Evolutionary conservation across 2,888 invertebrate species (phyloP).

Genomic region (Euphydryas editha): DNA sequence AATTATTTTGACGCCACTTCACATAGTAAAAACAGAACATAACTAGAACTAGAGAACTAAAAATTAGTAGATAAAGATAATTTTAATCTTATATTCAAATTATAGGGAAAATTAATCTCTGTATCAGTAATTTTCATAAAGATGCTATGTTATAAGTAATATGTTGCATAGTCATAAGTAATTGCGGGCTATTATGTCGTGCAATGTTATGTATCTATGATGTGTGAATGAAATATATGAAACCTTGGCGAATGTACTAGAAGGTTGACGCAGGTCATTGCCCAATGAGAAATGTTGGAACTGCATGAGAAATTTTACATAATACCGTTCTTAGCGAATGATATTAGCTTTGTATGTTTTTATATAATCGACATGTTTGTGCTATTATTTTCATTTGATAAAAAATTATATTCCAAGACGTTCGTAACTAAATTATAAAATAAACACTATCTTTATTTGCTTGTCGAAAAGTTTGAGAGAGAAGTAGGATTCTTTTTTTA

Average conservation of each 20-base stretch:
- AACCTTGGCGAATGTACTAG: slow-evolving; percentile 21
- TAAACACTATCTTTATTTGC: no score
- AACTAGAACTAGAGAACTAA: no score
- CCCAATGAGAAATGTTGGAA: slow-evolving; percentile 8
- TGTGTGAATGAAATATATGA: neutral
- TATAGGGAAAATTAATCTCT: neutral
- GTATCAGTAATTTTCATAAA: neutral
- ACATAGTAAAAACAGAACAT: no score
- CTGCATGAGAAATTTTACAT: slow-evolving; percentile 1
- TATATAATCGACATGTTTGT: no score
- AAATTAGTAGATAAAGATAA: no score
- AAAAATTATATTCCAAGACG: no score
- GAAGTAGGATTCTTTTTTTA: no score
- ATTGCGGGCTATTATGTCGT: slow-evolving; percentile 2
- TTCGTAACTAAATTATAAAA: no score
- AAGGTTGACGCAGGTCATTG: slow-evolving; percentile 26
- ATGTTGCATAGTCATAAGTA: neutral
- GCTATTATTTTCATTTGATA: no score
- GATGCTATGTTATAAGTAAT: neutral
- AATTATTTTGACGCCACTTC: no score
- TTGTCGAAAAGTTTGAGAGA: no score
- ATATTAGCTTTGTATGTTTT: no score
- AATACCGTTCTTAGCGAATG: slow-evolving; percentile 3
- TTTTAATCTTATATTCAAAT: neutral
- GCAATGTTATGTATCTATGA: neutral